A percentile compares a stretch with the other conserved stretches of the same genome.
Evolutionary conservation across 2,888 invertebrate species (phyloP).

Genomic region (Ectemnius lituratus): DNA sequence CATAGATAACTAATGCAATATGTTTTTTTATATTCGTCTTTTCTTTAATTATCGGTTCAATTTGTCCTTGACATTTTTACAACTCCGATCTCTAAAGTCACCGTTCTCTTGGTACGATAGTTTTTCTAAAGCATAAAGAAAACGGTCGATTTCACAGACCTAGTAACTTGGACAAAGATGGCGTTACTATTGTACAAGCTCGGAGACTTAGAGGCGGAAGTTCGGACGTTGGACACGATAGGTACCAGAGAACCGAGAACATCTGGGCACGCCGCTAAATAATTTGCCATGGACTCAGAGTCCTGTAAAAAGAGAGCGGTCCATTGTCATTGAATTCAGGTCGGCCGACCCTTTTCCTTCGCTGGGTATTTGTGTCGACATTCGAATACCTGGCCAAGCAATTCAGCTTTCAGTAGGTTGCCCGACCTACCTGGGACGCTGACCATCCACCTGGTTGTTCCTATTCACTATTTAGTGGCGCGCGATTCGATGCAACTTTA

Average conservation of each 20-base stretch:
- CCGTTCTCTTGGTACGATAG: too few relatives aligned
- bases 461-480: slow-evolving; percentile 33
- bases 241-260: background rate
- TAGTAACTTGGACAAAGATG: too few relatives aligned
- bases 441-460: slow-evolving; percentile 3
- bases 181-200: too few relatives aligned
- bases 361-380: slow-evolving; percentile 21
- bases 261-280: slow-evolving; percentile 15
- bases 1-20: too few relatives aligned
- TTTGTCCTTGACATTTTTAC: too few relatives aligned
- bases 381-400: slow-evolving; percentile 16
- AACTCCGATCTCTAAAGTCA: too few relatives aligned
- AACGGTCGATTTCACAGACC: too few relatives aligned
- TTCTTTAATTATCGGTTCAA: too few relatives aligned
- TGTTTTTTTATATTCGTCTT: too few relatives aligned
- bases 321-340: slow-evolving; percentile 24
- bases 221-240: too few relatives aligned
- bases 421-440: slow-evolving; percentile 3
- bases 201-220: too few relatives aligned
- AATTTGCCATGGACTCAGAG: slow-evolving; percentile 29
- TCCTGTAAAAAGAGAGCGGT: slow-evolving; percentile 9
- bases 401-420: slow-evolving; percentile 31
- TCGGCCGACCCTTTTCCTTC: slow-evolving; percentile 14
- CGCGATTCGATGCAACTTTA: slow-evolving; percentile 32
- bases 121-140: too few relatives aligned